Evolutionary conservation across 1,140 invertebrate species (phyloP), one percentile per base, ranked within the genome.

Genomic region (Hypsibius dujardini): DNA sequence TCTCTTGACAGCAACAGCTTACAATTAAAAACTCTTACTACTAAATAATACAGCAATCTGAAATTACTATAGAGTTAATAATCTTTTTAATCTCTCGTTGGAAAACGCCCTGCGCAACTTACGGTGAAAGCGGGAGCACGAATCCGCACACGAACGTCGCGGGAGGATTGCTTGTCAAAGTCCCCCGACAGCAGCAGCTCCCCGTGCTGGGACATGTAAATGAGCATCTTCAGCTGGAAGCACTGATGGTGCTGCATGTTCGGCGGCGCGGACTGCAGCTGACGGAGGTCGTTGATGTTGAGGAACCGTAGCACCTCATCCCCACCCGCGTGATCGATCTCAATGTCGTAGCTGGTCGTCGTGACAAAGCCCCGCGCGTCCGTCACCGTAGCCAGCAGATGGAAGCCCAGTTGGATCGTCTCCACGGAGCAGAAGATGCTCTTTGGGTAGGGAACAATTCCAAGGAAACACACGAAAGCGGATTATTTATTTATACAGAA

Each of bases 381-480:
- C 12, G 7, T 7, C 62, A 42, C 42, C 12, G 62, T 67, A 3
- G 62, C 7, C 42, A 67, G 42, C 3, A 42, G 12, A 42, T 67
- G 62, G 62, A 67, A 67, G 12, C 62, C 62, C 62, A 67, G 42
- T 7, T 67, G 62, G 62, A 67, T 42, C 12, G 42, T 67, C 62
- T 67, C 62, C 62, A 67, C 62, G 7, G 62, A 67, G 42, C 62
- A 67, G 62, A 67, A 67, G 42, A 67, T 67, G 62, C 62, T 42
- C 62, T 67, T n/a, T n/a, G n/a, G n/a, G n/a, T n/a, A n/a, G n/a
- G n/a, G n/a, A n/a, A n/a, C n/a, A n/a, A n/a, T n/a, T n/a, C n/a
- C n/a, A n/a, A n/a, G n/a, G n/a, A n/a, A n/a, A n/a, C n/a, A n/a
- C n/a, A n/a, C n/a, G n/a, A n/a, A n/a, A n/a, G n/a, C n/a, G n/a